Percentiles rank a stretch among this genome's conserved stretches.
Evolutionary conservation across 2,888 invertebrate species (phyloP).

Genomic region (Trichopoda pennipes): DNA sequence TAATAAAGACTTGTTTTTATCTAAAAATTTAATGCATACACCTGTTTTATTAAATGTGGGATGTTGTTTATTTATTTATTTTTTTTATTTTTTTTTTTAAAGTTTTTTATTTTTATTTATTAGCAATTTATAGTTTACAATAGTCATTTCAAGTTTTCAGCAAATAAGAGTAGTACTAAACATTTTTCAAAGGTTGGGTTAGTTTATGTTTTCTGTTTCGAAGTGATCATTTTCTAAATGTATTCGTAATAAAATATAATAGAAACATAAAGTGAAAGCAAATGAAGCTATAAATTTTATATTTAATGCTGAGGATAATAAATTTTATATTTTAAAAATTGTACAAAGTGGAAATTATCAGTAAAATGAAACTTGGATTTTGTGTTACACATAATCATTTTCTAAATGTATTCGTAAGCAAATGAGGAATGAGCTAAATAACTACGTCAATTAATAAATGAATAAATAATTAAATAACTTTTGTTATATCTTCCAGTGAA

Average conservation of each 20-base stretch:
- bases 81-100: too few species aligned
- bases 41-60: slow-evolving; percentile 58
- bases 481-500: too few species aligned
- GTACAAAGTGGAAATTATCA: background rate
- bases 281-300: background rate
- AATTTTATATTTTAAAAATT: background rate
- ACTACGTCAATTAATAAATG: too few species aligned
- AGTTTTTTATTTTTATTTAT: background rate
- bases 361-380: too few species aligned
- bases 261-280: slow-evolving; percentile 33
- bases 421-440: too few species aligned
- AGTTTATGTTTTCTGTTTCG: background rate
- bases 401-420: too few species aligned
- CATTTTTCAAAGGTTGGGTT: slow-evolving; percentile 25
- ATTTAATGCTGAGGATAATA: background rate
- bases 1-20: slow-evolving; percentile 39
- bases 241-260: background rate
- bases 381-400: background rate
- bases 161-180: slow-evolving; percentile 42
- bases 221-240: slow-evolving; percentile 10
- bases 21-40: slow-evolving; percentile 43
- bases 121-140: slow-evolving; percentile 12
- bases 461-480: too few species aligned
- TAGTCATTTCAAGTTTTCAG: slow-evolving; percentile 47
- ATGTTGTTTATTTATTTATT: slow-evolving; percentile 29